Evolutionary conservation across 2,888 invertebrate genomes (phyloP).

Genomic region (Pristionchus mayeri): DNA sequence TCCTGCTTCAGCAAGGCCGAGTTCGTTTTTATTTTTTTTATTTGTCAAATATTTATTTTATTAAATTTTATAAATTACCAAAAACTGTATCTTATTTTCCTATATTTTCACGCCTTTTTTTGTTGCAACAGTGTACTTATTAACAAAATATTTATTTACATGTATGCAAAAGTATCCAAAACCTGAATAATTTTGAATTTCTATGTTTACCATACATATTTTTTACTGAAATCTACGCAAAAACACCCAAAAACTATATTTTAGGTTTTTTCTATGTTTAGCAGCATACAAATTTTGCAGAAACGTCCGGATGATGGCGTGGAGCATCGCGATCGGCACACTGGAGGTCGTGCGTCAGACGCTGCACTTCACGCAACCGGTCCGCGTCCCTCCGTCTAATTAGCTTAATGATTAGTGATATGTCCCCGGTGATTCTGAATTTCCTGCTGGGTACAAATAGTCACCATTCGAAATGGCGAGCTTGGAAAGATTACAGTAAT

Average conservation of each 20-base stretch:
- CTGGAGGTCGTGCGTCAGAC: not conserved
- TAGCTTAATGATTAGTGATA: too few relatives aligned
- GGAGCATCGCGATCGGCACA: not conserved
- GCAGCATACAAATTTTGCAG: not conserved
- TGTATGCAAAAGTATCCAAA: too few relatives aligned
- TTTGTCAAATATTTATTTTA: not conserved
- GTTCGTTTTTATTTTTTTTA: not conserved
- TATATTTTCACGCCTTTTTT: too few relatives aligned
- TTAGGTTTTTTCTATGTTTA: not conserved
- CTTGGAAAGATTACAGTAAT: too few relatives aligned
- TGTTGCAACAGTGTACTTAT: not conserved
- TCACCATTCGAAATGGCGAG: too few relatives aligned
- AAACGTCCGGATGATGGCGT: not conserved
- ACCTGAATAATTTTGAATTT: too few relatives aligned
- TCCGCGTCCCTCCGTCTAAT: too few relatives aligned
- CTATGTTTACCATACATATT: too few relatives aligned
- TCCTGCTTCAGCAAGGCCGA: slow-evolving; percentile 8
- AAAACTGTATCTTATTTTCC: not conserved
- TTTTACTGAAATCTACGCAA: too few relatives aligned
- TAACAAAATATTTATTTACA: too few relatives aligned
- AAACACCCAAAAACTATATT: not conserved
- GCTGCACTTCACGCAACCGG: not conserved
- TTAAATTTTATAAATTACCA: not conserved
- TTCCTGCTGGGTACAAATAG: too few relatives aligned
- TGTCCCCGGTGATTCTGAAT: too few relatives aligned